Conservation (phyloP, 2,113 vertebrate species). For the Salvelinus sp. region DNA sequence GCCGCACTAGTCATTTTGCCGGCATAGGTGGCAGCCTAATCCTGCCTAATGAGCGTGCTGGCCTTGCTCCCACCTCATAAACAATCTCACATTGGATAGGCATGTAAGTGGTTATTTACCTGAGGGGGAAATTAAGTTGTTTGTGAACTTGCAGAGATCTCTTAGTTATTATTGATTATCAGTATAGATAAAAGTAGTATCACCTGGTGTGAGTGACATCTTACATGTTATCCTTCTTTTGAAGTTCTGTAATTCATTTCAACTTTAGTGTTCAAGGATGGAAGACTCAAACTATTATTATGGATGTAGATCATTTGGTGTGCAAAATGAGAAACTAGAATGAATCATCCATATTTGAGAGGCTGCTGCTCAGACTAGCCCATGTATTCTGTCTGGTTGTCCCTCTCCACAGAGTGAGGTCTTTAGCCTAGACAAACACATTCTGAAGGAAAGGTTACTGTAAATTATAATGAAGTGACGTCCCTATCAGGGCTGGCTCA, state of each 20-base stretch:
- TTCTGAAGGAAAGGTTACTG: too few relatives aligned
- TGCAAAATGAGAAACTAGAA: constrained; percentile 9
- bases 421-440: too few relatives aligned
- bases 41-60: too few relatives aligned
- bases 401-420: too few relatives aligned
- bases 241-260: neutral
- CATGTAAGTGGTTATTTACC: neutral
- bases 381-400: neutral
- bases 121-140: neutral
- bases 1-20: too few relatives aligned
- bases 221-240: too few relatives aligned
- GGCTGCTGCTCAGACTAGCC: neutral
- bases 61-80: too few relatives aligned
- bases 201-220: too few relatives aligned
- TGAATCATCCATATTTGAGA: constrained; percentile 5
- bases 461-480: too few relatives aligned
- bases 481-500: neutral
- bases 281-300: neutral
- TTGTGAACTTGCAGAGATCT: neutral
- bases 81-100: neutral
- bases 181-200: too few relatives aligned
- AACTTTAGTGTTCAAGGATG: constrained; percentile 11
- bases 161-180: neutral
- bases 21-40: too few relatives aligned
- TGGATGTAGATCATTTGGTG: constrained; percentile 3